Base-by-base conservation (phyloP, 2,797 vertebrate species). In the Poecile montanus region DNA sequence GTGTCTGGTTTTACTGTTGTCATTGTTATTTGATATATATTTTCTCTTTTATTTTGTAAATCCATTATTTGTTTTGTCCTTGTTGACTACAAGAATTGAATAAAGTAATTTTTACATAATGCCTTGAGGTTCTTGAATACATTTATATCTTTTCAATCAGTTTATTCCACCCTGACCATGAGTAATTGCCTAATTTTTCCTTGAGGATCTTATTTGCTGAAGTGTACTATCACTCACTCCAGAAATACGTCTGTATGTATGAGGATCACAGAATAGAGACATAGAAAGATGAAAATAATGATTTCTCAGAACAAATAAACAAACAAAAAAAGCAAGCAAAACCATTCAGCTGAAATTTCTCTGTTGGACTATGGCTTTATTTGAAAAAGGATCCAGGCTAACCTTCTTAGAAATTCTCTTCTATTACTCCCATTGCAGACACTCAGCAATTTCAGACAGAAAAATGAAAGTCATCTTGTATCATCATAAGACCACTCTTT, bases 171-270 rank as follows among this genome's bases (percentile, higher is more conserved):
- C 36, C 58, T 86, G 73, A 66, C 60, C 58, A 60, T 53, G 32
- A 92, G 47, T 75, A 94, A 92, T 89, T 91, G 45, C 67, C 90
- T 85, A 83, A 92, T 81, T 91, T 93, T 84, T 25, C 40, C 73
- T 89, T 78, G 26, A 88, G 56, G 85, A 74, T 60, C 70, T 86
- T 81, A 63, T 81, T 95, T 92, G 81, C 71, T 63, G n/a, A 48
- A 93, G 29, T 21, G n/a, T 61, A 45, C 68, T 85, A 93, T 88
- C 85, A 78, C 8, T 95, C 72, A 83, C 40, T 84, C 34, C 44
- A 92, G 72, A 85, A 92, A 36, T 30, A 51, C 1, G 22, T 51
- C 56, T 73, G 48, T 18, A 67, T 58, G 32, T 58, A 75, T 8
- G n/a, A 91, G 25, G 30, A 82, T 58, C 23, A 30, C 53, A 68